phyloP scores from a whole-genome alignment of 2,113 vertebrate genomes.

The Columba janthina region DNA sequence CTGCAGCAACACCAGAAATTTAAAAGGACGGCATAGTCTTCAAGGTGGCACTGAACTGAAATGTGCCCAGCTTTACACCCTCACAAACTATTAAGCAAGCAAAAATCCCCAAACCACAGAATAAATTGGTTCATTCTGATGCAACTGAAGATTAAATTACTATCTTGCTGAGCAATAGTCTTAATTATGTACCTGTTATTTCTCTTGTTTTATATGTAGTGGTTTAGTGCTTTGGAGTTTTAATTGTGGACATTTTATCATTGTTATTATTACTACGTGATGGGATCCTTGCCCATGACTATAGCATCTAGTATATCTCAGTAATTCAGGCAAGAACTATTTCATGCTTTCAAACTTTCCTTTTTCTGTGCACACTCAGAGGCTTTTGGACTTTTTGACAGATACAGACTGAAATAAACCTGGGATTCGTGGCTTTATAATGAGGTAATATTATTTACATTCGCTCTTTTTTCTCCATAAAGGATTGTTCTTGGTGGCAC shows the following conservation, averaged over 20 bases:
- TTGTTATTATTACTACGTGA: not conserved
- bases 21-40: not conserved
- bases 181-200: not conserved
- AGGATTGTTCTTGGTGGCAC: not conserved
- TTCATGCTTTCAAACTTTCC: not conserved
- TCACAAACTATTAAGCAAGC: not conserved
- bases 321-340: not conserved
- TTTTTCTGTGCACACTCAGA: not conserved
- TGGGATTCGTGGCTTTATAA: not conserved
- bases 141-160: not conserved
- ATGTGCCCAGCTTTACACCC: not conserved
- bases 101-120: not conserved
- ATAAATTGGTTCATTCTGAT: not conserved
- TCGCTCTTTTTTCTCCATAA: not conserved
- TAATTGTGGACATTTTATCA: not conserved
- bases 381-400: not conserved
- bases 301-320: not conserved
- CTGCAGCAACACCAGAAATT: not conserved
- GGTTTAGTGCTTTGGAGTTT: not conserved
- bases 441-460: not conserved
- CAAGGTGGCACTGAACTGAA: not conserved
- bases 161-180: not conserved
- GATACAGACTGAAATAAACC: not conserved
- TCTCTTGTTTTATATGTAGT: not conserved
- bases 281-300: not conserved